Conservation (phyloP, 2,113 vertebrate genomes). For the Phoenicopterus ruber region DNA sequence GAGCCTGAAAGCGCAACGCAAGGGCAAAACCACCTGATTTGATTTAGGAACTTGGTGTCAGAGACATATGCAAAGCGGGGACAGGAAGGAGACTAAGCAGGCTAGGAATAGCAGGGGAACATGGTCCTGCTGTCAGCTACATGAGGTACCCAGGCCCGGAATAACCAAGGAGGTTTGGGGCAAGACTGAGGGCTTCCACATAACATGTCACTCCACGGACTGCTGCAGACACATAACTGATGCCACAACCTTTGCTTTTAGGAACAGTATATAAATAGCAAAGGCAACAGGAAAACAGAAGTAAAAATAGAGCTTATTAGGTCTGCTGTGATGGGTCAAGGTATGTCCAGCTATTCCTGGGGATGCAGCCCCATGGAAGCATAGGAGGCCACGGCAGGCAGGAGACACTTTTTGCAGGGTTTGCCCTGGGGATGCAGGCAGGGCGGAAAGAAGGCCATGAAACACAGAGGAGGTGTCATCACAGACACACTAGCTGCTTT, state of each 20-base stretch:
- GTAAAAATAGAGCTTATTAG: background rate
- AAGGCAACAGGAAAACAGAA: conserved; percentile 14
- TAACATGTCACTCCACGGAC: background rate
- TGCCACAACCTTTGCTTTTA: background rate
- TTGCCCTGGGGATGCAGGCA: background rate
- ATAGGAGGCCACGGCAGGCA: background rate
- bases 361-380: background rate
- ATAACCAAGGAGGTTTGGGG: background rate
- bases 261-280: conserved; percentile 16
- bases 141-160: background rate
- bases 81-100: background rate
- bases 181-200: background rate
- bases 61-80: background rate
- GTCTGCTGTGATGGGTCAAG: background rate
- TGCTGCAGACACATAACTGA: background rate
- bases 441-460: background rate
- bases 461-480: background rate
- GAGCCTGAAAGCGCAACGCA: background rate
- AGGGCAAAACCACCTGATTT: conserved; percentile 24
- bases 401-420: background rate
- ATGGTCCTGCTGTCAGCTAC: background rate
- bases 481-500: background rate
- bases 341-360: background rate
- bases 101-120: conserved; percentile 13
- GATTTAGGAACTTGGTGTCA: conserved; percentile 25